Evolutionary conservation across 2,888 invertebrate genomes (phyloP), one percentile per base, ranked within the genome.

Genomic region (Meteorus colon): DNA sequence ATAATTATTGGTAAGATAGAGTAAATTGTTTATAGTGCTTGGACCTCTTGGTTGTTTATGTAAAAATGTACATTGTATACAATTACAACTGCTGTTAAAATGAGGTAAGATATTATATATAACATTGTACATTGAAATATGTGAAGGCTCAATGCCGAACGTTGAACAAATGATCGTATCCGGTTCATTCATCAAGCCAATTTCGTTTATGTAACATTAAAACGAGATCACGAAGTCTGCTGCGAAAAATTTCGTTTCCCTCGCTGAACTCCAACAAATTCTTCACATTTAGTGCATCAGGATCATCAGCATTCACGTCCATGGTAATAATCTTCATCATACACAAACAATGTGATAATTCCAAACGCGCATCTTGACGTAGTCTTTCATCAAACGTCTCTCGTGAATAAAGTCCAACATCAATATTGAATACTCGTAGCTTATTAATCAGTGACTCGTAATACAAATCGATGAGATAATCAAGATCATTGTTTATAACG

Each of bases 381-480:
- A 89, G 34, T 63, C 83, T 82, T 5, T 72, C 67, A 5, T 84
- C 75, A 51, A 88, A 89, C 0, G 74, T 74, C 4, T 84, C 78
- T 10, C 83, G 82, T 0, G 79, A 74, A 59, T 84, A 89, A 0
- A 41, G 73, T 4, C 74, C 84, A 75, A 77, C 87, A 86, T 89
- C 82, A 71, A 90, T 89, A 51, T 88, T 81, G 76, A 91, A 89
- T 41, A 87, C 85, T 29, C 84, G 82, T 29, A 93, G 81, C 29
- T 88, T 85, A 0, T 86, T 81, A 0, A 92, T 81, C 73, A 93
- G 91, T 0, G 88, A 89, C 0, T 91, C 86, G 80, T 92, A 90
- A 82, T 93, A 93, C 0, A 90, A 81, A 78, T 90, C 86, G 0
- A 93, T 82, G n/a, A 93, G 88, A 10, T 91, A 88, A 4, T 92